These are phyloP conservation scores for Bellardia bayeri DNA, from an alignment of 2,888 invertebrate genomes.

Conservation along the genomic window DNA sequence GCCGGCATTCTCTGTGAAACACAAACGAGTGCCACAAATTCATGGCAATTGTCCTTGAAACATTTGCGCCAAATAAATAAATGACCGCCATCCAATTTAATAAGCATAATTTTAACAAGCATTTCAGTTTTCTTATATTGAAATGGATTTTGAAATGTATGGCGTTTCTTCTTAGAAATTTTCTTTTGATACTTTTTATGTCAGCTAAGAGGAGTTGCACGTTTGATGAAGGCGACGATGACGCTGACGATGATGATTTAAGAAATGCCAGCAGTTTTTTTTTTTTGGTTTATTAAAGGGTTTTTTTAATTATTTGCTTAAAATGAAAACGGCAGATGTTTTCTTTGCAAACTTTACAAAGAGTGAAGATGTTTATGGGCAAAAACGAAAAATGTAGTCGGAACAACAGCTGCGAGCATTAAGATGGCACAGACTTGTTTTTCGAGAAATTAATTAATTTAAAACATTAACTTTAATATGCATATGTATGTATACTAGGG, in stretches of 20 bases:
- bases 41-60: slow-evolving; percentile 53
- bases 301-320: slow-evolving; percentile 11
- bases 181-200: not conserved
- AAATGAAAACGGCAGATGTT: slow-evolving; percentile 54
- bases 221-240: slow-evolving; percentile 5
- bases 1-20: not conserved
- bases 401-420: not conserved
- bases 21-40: not conserved
- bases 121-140: not conserved
- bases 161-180: not conserved
- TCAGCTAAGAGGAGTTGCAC: not conserved
- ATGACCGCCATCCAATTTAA: slow-evolving; percentile 7
- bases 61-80: slow-evolving; percentile 23
- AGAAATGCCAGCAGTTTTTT: not conserved
- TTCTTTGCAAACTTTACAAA: not conserved
- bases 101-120: slow-evolving; percentile 20
- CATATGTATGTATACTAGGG: too few relatives aligned
- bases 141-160: not conserved
- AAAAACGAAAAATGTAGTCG: slow-evolving; percentile 22
- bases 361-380: slow-evolving; percentile 5
- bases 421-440: not conserved
- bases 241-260: not conserved
- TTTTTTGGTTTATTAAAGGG: slow-evolving; percentile 15
- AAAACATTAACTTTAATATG: not conserved
- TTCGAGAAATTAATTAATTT: not conserved